phyloP scores from a whole-genome alignment of 2,113 vertebrate genomes.

The Thunnus thynnus region DNA sequence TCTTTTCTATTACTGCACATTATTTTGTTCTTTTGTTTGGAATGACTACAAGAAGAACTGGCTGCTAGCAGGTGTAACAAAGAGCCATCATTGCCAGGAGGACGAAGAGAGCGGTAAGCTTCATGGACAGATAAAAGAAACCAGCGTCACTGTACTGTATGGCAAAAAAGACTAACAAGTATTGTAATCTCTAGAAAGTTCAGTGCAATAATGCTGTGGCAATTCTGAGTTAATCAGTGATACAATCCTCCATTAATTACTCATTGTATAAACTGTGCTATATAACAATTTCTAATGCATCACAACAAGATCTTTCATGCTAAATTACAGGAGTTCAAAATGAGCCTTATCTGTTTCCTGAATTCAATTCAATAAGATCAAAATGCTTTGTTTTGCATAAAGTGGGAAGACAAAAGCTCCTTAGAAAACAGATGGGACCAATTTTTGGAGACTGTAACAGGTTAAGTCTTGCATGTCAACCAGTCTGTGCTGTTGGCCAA shows the following conservation, averaged over 20 bases:
- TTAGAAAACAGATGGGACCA: not conserved
- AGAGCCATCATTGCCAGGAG: not conserved
- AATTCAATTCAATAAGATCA: not conserved
- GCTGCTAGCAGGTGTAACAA: not conserved
- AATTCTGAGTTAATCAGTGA: not conserved
- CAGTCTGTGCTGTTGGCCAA: not conserved
- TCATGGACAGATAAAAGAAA: not conserved
- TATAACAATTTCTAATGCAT: not conserved
- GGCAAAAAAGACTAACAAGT: not conserved
- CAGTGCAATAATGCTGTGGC: not conserved
- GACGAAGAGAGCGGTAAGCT: not conserved
- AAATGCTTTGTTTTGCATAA: slow-evolving; percentile 7
- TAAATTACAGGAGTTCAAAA: not conserved
- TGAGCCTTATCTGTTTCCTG: not conserved
- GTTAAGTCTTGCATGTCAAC: not conserved
- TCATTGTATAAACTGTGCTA: not conserved
- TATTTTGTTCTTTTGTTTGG: not conserved
- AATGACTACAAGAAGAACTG: not conserved
- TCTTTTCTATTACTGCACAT: not conserved
- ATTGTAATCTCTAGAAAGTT: not conserved
- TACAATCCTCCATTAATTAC: not conserved
- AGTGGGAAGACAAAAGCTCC: slow-evolving; percentile 1
- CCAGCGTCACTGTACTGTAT: not conserved
- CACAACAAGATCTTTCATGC: not conserved
- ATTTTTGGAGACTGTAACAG: not conserved